phyloP scores from a whole-genome alignment of 2,797 vertebrate genomes.

The Nothura maculosa region DNA sequence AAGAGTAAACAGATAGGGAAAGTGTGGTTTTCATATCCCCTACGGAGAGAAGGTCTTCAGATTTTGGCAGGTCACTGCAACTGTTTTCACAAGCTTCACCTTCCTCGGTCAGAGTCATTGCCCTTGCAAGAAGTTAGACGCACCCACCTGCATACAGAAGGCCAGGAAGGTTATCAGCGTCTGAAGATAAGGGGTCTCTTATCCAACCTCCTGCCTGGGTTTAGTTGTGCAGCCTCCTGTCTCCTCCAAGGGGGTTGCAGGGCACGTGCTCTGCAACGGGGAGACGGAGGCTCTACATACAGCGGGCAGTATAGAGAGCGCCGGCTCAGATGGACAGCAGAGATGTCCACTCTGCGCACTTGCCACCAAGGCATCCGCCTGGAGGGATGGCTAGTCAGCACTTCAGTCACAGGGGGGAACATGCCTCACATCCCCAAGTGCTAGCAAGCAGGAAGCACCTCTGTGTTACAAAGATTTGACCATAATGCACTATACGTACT shows the following conservation, averaged over 20 bases:
- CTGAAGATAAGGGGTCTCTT: background rate
- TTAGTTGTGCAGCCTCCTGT: background rate
- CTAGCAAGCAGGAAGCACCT: background rate
- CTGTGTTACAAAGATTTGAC: background rate
- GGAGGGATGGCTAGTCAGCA: background rate
- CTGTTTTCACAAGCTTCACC: background rate
- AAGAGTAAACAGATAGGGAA: background rate
- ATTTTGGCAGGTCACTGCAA: background rate
- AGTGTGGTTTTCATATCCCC: background rate
- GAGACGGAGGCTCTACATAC: background rate
- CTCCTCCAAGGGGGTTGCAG: background rate
- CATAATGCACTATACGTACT: background rate
- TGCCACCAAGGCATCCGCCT: background rate
- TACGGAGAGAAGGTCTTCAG: background rate
- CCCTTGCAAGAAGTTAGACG: background rate
- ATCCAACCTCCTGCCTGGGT: background rate
- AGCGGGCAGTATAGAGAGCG: background rate
- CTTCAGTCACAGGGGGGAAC: background rate
- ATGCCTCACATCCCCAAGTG: background rate
- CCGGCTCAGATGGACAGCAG: background rate
- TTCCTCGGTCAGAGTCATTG: background rate
- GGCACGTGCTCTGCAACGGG: fast-evolving
- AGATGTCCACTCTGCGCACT: background rate
- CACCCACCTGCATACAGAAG: background rate
- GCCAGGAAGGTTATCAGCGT: background rate